Evolutionary conservation across 64 coral and sea anemone species (phyloP).

Genomic region (Stichodactyla helianthus): DNA sequence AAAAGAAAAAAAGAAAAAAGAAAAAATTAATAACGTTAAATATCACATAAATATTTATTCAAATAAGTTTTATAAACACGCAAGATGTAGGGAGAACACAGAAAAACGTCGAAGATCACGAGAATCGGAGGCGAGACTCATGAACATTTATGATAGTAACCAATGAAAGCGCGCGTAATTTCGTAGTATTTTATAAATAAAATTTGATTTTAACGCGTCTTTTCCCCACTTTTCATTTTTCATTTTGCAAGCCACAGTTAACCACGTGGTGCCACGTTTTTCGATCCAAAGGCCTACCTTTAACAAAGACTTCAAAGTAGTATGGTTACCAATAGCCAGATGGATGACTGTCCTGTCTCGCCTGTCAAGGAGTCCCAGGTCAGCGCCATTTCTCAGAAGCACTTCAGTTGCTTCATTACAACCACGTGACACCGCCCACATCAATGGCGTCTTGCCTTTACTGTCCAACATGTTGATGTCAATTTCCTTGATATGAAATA

Average conservation of each 20-base stretch:
- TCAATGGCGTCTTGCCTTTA: constrained; percentile 15
- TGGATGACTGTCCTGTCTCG: constrained; percentile 26
- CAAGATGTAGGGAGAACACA: too few relatives aligned
- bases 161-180: too few relatives aligned
- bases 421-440: constrained; percentile 37
- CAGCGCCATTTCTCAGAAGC: constrained; percentile 4
- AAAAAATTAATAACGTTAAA: too few relatives aligned
- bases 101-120: too few relatives aligned
- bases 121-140: too few relatives aligned
- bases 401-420: constrained; percentile 22
- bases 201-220: too few relatives aligned
- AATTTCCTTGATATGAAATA: not conserved
- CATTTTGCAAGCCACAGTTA: not conserved
- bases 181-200: too few relatives aligned
- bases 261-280: not conserved
- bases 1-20: too few relatives aligned
- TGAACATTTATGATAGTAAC: too few relatives aligned
- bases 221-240: too few relatives aligned
- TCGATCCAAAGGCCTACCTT: not conserved
- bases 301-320: constrained; percentile 9
- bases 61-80: too few relatives aligned
- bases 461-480: constrained; percentile 26
- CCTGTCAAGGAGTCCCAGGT: not conserved
- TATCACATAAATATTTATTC: too few relatives aligned
- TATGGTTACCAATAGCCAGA: constrained; percentile 13